These are phyloP conservation scores for Glomeris marginata DNA, from an alignment of 2,888 invertebrate genomes.

Conservation along the genomic window DNA sequence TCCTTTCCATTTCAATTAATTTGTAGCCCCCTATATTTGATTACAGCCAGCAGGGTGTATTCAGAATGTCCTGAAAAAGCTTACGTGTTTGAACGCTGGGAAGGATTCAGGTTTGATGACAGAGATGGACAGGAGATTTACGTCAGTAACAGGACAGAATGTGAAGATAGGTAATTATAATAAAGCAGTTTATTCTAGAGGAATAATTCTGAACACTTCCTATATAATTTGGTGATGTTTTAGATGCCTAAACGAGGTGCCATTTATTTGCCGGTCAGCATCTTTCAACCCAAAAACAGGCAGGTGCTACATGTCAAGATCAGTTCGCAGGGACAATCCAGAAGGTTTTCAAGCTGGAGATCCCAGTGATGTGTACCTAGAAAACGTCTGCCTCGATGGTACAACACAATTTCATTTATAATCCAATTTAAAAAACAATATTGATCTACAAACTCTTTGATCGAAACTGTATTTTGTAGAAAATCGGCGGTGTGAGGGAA, in stretches of 20 bases:
- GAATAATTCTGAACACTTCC: background rate
- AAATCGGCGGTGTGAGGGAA: conserved; percentile 69
- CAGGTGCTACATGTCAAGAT: conserved; percentile 63
- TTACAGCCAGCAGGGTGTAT: conserved; percentile 62
- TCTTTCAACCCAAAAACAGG: conserved; percentile 62
- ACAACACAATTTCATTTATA: conserved; percentile 23
- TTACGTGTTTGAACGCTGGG: conserved; percentile 72
- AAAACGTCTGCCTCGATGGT: conserved; percentile 82
- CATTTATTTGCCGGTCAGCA: conserved; percentile 73
- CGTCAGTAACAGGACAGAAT: conserved; percentile 71
- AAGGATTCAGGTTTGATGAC: conserved; percentile 20
- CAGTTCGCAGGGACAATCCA: conserved; percentile 72
- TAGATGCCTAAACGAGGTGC: conserved; percentile 68
- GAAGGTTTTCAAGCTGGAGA: conserved; percentile 61
- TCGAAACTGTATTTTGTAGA: conserved; percentile 36
- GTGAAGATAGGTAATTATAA: conserved; percentile 55
- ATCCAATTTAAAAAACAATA: background rate
- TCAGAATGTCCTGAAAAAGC: conserved; percentile 74
- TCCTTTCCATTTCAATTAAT: background rate
- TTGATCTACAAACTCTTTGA: background rate
- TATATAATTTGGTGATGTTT: conserved; percentile 8
- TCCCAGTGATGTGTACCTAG: conserved; percentile 73
- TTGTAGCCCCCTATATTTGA: background rate
- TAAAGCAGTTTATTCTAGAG: no score
- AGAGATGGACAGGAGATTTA: conserved; percentile 49